phyloP scores from a whole-genome alignment of 2,888 invertebrate species.

The Galerucella pusilla region DNA sequence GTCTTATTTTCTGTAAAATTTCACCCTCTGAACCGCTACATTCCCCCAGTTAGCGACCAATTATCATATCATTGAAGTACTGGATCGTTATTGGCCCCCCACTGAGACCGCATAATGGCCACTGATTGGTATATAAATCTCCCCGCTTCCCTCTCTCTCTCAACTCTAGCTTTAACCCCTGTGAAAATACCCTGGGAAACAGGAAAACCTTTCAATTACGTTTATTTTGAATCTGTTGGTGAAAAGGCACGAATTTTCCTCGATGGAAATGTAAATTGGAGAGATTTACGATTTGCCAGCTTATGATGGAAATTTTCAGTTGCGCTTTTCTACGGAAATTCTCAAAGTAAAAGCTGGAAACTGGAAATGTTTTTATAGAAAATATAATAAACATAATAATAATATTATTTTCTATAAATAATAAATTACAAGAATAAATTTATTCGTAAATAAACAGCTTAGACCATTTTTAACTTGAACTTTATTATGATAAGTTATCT shows the following conservation, averaged over 20 bases:
- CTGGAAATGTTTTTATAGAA: background rate
- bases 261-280: slow-evolving; percentile 35
- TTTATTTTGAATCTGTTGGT: slow-evolving; percentile 49
- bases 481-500: too few species aligned
- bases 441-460: too few species aligned
- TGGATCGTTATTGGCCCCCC: slow-evolving; percentile 59
- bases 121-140: slow-evolving; percentile 57
- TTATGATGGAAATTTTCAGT: slow-evolving; percentile 30
- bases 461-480: too few species aligned
- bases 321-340: slow-evolving; percentile 38
- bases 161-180: slow-evolving; percentile 31
- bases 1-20: slow-evolving; percentile 22
- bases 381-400: background rate
- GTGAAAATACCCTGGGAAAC: slow-evolving; percentile 41
- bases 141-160: slow-evolving; percentile 3
- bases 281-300: slow-evolving; percentile 30
- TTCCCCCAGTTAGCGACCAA: slow-evolving; percentile 57
- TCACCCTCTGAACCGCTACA: slow-evolving; percentile 49
- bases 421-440: too few species aligned
- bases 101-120: slow-evolving; percentile 58
- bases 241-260: slow-evolving; percentile 31
- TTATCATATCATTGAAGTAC: slow-evolving; percentile 62
- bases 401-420: too few species aligned
- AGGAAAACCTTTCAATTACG: slow-evolving; percentile 57
- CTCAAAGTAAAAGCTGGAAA: slow-evolving; percentile 19